phyloP scores from a whole-genome alignment of 2,888 invertebrate species.

The Cordylochernes scorpioides region DNA sequence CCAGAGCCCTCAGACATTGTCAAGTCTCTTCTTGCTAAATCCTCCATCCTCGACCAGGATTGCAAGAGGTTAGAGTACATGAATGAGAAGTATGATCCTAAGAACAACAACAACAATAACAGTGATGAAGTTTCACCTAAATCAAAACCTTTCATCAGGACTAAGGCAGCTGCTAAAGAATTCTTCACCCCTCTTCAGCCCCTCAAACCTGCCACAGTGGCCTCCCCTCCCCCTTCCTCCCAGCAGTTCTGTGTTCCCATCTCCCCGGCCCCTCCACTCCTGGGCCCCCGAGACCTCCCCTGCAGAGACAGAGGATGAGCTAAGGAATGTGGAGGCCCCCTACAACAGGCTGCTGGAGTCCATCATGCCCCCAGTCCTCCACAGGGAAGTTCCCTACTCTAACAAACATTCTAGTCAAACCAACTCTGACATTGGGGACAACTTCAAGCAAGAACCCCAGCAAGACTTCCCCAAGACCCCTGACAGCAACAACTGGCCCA shows the following conservation, averaged over 20 bases:
- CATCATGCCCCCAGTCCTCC: no score
- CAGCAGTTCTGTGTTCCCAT: slow-evolving; percentile 4
- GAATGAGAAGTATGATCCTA: slow-evolving; percentile 45
- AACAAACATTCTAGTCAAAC: no score
- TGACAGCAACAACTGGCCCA: slow-evolving; percentile 1
- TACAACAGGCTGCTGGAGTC: no score
- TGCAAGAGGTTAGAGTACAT: slow-evolving; percentile 57
- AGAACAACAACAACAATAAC: no score
- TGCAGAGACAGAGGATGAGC: no score
- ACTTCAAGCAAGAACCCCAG: slow-evolving; percentile 2
- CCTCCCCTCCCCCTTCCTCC: slow-evolving; percentile 4
- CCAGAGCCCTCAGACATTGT: slow-evolving; percentile 86
- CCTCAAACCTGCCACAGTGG: no score
- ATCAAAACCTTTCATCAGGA: slow-evolving; percentile 14
- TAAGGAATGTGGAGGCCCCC: no score
- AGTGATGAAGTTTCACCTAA: slow-evolving; percentile 14
- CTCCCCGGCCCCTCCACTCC: slow-evolving; percentile 1
- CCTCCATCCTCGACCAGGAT: slow-evolving; percentile 86
- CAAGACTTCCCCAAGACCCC: slow-evolving; percentile 1
- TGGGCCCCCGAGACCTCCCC: no score
- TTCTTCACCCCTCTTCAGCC: slow-evolving; percentile 13
- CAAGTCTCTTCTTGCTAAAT: slow-evolving; percentile 63
- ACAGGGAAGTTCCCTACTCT: no score
- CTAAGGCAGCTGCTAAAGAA: slow-evolving; percentile 17
- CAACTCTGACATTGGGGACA: no score